phyloP scores from a whole-genome alignment of 2,113 vertebrate species.

The Rallus limicola region DNA sequence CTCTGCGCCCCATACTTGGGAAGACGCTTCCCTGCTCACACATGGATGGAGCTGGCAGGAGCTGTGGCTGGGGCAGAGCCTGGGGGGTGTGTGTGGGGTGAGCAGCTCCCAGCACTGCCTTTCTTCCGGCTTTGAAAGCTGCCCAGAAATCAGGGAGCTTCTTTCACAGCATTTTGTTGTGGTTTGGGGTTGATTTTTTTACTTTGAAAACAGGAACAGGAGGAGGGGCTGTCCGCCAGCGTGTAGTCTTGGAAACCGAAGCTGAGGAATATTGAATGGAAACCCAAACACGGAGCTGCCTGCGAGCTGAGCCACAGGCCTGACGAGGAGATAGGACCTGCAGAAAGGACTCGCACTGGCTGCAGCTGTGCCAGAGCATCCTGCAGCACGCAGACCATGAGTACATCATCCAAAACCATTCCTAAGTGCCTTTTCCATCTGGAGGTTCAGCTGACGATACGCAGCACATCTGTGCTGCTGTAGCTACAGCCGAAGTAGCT shows the following conservation, averaged over 20 bases:
- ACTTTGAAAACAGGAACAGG: conserved; percentile 55
- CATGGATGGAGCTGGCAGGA: background rate
- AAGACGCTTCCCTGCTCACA: fast-evolving
- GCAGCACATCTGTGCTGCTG: fast-evolving
- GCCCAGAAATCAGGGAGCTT: conserved; percentile 4
- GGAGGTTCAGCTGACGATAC: fast-evolving
- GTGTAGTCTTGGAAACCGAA: conserved; percentile 53
- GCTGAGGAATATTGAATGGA: conserved; percentile 48
- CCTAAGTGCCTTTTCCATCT: fast-evolving
- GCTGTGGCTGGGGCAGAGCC: background rate
- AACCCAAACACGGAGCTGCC: conserved; percentile 22
- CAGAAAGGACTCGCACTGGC: background rate
- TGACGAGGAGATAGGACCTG: background rate
- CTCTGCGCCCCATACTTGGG: fast-evolving
- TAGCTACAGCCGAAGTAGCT: fast-evolving
- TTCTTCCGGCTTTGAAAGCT: background rate
- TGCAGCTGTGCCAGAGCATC: background rate
- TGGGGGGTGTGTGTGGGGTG: fast-evolving
- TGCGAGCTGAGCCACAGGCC: background rate
- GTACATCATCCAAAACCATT: too few species aligned
- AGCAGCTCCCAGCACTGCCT: background rate
- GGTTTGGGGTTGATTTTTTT: conserved; percentile 11
- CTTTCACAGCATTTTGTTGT: background rate
- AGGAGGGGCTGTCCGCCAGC: conserved; percentile 44
- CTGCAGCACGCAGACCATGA: too few species aligned